phyloP scores from a whole-genome alignment of 2,797 vertebrate species.

The Sandelia bainsii region DNA sequence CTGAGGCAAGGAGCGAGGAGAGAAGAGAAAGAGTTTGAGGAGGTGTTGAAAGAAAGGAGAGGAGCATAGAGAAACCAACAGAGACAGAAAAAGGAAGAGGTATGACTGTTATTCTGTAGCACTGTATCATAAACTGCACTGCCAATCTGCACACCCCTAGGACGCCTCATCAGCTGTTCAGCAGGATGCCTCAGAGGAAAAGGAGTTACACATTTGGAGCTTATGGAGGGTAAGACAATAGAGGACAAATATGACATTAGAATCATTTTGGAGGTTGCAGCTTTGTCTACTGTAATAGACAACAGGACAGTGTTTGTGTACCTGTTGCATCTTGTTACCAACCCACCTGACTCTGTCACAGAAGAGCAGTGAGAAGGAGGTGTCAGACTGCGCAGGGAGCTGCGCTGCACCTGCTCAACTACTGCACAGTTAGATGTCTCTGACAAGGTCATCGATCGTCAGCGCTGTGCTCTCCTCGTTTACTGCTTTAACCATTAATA shows the following conservation, averaged over 20 bases:
- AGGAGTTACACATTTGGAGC: constrained; percentile 86
- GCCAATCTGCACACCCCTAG: constrained; percentile 22
- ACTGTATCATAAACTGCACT: constrained; percentile 18
- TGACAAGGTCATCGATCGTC: constrained; percentile 47
- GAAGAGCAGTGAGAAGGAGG: constrained; percentile 19
- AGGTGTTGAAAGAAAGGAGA: constrained; percentile 38
- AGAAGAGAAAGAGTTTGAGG: constrained; percentile 37
- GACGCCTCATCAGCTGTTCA: constrained; percentile 42
- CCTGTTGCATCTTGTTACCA: constrained; percentile 56
- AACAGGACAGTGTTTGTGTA: background rate
- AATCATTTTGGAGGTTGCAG: constrained; percentile 7
- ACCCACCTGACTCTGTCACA: constrained; percentile 4
- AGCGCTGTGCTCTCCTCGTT: constrained; percentile 10
- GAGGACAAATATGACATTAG: constrained; percentile 16
- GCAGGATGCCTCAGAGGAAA: constrained; percentile 83
- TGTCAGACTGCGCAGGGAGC: constrained; percentile 38
- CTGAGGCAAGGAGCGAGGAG: constrained; percentile 58
- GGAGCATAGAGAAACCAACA: constrained; percentile 13
- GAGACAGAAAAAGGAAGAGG: constrained; percentile 13
- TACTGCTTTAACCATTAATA: constrained; percentile 13
- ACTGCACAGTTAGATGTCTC: constrained; percentile 16
- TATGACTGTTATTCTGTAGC: constrained; percentile 25
- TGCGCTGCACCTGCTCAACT: constrained; percentile 44
- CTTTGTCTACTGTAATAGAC: background rate
- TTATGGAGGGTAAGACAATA: constrained; percentile 84